phyloP scores from a whole-genome alignment of 2,113 vertebrate genomes.

The Thryonomys swinderianus region DNA sequence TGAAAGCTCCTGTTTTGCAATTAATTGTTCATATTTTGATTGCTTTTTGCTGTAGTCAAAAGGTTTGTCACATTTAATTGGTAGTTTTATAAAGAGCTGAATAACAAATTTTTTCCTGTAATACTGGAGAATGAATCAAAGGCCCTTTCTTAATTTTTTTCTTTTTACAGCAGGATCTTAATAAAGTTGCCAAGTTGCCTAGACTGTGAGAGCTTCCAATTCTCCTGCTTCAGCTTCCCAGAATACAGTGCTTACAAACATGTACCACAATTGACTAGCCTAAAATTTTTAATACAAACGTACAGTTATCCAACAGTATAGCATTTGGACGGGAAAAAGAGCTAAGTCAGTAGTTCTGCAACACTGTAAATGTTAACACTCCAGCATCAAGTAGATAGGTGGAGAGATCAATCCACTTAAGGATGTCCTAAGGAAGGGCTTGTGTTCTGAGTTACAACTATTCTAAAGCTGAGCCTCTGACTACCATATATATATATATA shows the following conservation, averaged over 20 bases:
- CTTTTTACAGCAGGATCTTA: neutral
- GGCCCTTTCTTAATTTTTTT: neutral
- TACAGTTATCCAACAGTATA: neutral
- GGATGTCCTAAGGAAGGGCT: neutral
- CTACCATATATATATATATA: neutral
- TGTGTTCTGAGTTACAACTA: neutral
- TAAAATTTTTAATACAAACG: neutral
- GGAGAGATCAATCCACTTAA: neutral
- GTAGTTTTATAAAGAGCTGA: neutral
- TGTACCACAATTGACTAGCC: neutral
- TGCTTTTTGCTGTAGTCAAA: neutral
- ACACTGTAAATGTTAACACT: neutral
- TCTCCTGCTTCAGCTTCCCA: neutral
- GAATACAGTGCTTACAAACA: neutral
- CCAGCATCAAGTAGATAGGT: neutral
- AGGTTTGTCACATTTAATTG: neutral
- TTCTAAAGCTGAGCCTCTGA: neutral
- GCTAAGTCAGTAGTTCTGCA: neutral
- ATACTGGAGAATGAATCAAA: neutral
- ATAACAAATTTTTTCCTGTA: neutral
- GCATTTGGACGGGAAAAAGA: neutral
- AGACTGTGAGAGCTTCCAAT: neutral
- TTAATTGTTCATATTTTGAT: constrained; percentile 27
- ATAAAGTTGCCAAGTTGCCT: neutral
- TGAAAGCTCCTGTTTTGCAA: neutral